These are phyloP conservation scores for Apteryx mantelli DNA, from an alignment of 2,113 vertebrate genomes.

Conservation along the genomic window DNA sequence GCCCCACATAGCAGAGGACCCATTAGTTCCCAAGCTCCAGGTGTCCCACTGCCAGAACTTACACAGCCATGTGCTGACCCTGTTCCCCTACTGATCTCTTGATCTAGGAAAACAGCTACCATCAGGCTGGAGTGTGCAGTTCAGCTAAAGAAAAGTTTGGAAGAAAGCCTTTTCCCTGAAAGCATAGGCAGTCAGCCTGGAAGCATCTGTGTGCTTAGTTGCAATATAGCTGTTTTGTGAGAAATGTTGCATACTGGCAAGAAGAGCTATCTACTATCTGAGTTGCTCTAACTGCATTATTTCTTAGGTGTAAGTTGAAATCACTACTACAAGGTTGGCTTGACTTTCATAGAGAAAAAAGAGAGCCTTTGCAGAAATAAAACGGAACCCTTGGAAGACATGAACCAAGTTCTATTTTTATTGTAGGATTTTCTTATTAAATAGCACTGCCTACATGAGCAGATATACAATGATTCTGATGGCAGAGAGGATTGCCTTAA, in stretches of 20 bases:
- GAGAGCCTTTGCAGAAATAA: background rate
- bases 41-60: background rate
- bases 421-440: background rate
- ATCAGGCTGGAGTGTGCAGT: background rate
- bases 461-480: background rate
- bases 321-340: background rate
- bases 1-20: background rate
- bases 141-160: background rate
- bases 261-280: background rate
- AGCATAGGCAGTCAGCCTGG: background rate
- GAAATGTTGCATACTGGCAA: background rate
- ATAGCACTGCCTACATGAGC: background rate
- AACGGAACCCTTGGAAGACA: background rate
- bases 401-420: background rate
- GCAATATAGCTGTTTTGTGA: background rate
- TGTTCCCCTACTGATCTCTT: background rate
- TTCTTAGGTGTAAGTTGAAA: background rate
- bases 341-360: background rate
- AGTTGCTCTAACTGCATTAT: background rate
- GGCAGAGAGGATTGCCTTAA: background rate
- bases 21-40: background rate
- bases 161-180: background rate
- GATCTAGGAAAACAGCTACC: background rate
- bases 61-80: rapidly evolving
- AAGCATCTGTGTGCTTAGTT: background rate